A percentile compares a stretch with the other conserved stretches of the same genome.
Evolutionary conservation across 2,888 invertebrate genomes (phyloP).

Genomic region (Liopterus haemorrhoidalis): DNA sequence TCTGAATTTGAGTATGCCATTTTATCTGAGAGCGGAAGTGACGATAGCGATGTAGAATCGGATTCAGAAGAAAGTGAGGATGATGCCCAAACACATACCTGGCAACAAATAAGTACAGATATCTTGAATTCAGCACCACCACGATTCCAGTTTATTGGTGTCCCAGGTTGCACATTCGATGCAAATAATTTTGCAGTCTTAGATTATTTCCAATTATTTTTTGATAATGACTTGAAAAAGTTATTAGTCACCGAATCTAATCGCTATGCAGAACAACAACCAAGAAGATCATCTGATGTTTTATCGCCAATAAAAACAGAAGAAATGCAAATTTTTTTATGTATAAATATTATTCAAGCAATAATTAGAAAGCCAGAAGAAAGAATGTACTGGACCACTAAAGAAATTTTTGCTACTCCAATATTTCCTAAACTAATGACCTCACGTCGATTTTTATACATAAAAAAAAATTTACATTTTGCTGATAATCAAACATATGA

Average conservation of each 20-base stretch:
- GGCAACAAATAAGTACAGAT: slow-evolving; percentile 11
- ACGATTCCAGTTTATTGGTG: slow-evolving; percentile 7
- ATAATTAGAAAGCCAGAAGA: slow-evolving; percentile 23
- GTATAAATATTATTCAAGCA: slow-evolving; percentile 19
- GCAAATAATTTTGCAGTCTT: slow-evolving; percentile 7
- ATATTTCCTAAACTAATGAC: slow-evolving; percentile 6
- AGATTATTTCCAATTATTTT: slow-evolving; percentile 7
- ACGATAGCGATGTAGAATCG: slow-evolving; percentile 12
- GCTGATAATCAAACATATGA: slow-evolving; percentile 14
- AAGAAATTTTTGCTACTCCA: slow-evolving; percentile 10
- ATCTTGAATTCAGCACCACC: slow-evolving; percentile 7
- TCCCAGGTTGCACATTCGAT: slow-evolving; percentile 6
- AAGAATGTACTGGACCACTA: slow-evolving; percentile 26
- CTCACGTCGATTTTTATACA: slow-evolving; percentile 5
- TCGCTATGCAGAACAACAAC: slow-evolving; percentile 8
- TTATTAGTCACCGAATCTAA: slow-evolving; percentile 7
- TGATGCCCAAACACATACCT: slow-evolving; percentile 10
- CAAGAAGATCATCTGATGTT: slow-evolving; percentile 4
- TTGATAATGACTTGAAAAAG: slow-evolving; percentile 6
- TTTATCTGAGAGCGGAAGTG: slow-evolving; percentile 17
- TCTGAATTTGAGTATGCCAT: slow-evolving; percentile 13
- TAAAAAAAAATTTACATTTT: slow-evolving; percentile 19
- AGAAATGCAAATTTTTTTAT: slow-evolving; percentile 21
- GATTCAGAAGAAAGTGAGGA: slow-evolving; percentile 12
- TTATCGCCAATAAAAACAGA: slow-evolving; percentile 4